Conservation (phyloP, 2,888 invertebrate species). For the Biston stratarius region DNA sequence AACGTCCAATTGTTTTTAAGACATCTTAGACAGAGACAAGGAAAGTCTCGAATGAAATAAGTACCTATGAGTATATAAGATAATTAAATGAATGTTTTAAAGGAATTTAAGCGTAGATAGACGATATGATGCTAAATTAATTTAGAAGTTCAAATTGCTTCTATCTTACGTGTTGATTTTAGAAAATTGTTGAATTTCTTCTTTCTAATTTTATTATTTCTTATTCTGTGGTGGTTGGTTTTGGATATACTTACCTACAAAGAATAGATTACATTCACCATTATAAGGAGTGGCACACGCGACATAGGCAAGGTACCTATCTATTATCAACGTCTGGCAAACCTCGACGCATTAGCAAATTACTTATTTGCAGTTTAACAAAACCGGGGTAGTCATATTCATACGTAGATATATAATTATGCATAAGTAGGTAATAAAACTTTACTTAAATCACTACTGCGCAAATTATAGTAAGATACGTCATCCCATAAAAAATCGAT, state of each 20-base stretch:
- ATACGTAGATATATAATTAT: background rate
- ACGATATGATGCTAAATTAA: too few relatives aligned
- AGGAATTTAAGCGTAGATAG: too few relatives aligned
- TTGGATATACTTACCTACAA: background rate
- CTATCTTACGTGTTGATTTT: too few relatives aligned
- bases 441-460: too few relatives aligned
- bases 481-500: too few relatives aligned
- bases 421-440: background rate
- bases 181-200: too few relatives aligned
- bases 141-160: too few relatives aligned
- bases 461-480: too few relatives aligned
- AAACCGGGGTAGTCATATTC: background rate
- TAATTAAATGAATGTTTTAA: background rate
- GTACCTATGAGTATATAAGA: too few relatives aligned
- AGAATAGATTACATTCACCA: constrained; percentile 11
- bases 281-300: constrained; percentile 20
- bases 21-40: too few relatives aligned
- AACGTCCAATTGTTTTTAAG: too few relatives aligned
- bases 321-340: constrained; percentile 9
- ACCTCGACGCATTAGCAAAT: constrained; percentile 27
- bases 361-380: constrained; percentile 14
- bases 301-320: background rate
- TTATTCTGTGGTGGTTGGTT: background rate
- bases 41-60: too few relatives aligned
- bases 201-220: background rate